Conservation (phyloP, 64 coral and sea anemone species). For the Dendronephthya gigantea region DNA sequence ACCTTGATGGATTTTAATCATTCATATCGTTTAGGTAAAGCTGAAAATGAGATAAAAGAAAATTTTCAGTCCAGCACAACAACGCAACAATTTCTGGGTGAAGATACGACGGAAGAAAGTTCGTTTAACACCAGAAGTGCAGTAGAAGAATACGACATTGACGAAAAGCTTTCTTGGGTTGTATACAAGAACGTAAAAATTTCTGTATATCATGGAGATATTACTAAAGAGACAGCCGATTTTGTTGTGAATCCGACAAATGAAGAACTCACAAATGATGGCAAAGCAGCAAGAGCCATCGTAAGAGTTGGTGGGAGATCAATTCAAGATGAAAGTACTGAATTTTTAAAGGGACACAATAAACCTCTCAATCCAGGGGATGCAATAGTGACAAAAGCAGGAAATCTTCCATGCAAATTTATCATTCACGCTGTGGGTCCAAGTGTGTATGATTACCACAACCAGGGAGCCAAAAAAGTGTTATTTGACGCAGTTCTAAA, state of each 20-base stretch:
- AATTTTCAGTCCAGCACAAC: no score
- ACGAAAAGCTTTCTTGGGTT: neutral
- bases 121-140: conserved; percentile 34
- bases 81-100: no score
- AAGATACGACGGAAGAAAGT: neutral
- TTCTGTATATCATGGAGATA: conserved; percentile 32
- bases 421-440: conserved; percentile 42
- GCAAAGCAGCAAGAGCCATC: conserved; percentile 30
- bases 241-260: conserved; percentile 52
- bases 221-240: conserved; percentile 22
- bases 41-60: no score
- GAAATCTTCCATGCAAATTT: conserved; percentile 21
- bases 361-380: neutral
- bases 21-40: no score
- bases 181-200: neutral
- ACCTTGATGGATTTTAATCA: no score
- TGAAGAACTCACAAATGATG: conserved; percentile 12
- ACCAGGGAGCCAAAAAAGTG: neutral
- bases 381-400: conserved; percentile 3
- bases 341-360: neutral
- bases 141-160: no score
- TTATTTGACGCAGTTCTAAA: neutral
- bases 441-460: neutral
- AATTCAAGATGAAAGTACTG: conserved; percentile 1
- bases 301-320: conserved; percentile 4